Percentiles rank a stretch among this genome's conserved stretches.
Conservation (phyloP, 1,140 invertebrate genomes). For the Babylonia areolata region DNA sequence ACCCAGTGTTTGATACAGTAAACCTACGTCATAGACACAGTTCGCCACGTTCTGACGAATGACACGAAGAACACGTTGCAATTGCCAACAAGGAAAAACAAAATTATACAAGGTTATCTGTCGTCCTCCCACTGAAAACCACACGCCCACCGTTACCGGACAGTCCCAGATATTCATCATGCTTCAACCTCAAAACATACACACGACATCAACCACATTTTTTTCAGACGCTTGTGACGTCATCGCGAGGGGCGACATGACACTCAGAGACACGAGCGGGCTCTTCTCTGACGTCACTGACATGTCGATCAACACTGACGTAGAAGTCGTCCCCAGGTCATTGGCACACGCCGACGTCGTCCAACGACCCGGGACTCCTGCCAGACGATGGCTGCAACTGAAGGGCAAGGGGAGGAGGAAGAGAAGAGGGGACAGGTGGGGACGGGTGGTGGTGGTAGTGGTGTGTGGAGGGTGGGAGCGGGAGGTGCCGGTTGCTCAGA, state of each 20-base stretch:
- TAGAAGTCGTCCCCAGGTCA: slow-evolving; percentile 23
- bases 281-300: slow-evolving; percentile 7
- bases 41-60: too few species aligned
- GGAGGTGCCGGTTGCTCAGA: slow-evolving; percentile 22
- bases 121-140: not conserved
- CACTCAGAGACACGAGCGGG: not conserved
- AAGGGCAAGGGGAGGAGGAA: slow-evolving; percentile 26
- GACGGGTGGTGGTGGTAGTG: not conserved
- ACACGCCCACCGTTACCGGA: not conserved
- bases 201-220: slow-evolving; percentile 10
- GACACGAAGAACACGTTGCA: not conserved
- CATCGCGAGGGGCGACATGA: not conserved
- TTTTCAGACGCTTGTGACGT: not conserved
- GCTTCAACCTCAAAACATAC: not conserved
- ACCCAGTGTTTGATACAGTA: too few species aligned
- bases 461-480: not conserved
- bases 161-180: not conserved
- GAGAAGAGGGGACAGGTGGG: not conserved
- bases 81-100: not conserved
- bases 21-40: too few species aligned
- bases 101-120: not conserved
- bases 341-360: not conserved
- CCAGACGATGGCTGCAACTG: not conserved
- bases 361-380: slow-evolving; percentile 1
- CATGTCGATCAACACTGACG: slow-evolving; percentile 16